Percentiles rank a stretch among this genome's conserved stretches.
Conservation (phyloP, 2,797 vertebrate species). For the Crenichthys baileyi region DNA sequence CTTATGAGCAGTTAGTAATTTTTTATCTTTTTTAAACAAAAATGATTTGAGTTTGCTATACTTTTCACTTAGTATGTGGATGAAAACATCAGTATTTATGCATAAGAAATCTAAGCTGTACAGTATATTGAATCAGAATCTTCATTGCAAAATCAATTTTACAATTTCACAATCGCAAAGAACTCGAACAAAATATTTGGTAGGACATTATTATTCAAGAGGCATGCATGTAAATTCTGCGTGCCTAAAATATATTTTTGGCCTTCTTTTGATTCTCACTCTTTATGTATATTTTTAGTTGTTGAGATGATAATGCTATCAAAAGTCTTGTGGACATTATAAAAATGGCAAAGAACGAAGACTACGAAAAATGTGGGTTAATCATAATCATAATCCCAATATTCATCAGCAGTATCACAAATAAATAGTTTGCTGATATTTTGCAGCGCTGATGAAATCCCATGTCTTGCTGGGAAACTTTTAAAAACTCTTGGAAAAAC, state of each 20-base stretch:
- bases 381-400: background rate
- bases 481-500: background rate
- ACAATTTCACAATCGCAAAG: background rate
- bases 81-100: background rate
- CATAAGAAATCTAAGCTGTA: background rate
- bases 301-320: background rate
- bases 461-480: background rate
- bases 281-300: background rate
- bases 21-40: constrained; percentile 22
- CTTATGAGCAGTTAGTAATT: constrained; percentile 40
- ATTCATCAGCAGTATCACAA: background rate
- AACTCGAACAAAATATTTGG: background rate
- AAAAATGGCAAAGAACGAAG: no score
- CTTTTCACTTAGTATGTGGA: background rate
- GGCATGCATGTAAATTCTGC: background rate
- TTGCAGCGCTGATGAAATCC: background rate
- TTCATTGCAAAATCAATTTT: no score
- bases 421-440: background rate
- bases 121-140: background rate
- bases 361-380: background rate
- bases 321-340: background rate
- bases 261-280: background rate
- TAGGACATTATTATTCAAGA: background rate
- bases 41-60: constrained; percentile 7
- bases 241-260: background rate